Conservation (phyloP, 2,113 vertebrate species). For the Tringa solitaria region DNA sequence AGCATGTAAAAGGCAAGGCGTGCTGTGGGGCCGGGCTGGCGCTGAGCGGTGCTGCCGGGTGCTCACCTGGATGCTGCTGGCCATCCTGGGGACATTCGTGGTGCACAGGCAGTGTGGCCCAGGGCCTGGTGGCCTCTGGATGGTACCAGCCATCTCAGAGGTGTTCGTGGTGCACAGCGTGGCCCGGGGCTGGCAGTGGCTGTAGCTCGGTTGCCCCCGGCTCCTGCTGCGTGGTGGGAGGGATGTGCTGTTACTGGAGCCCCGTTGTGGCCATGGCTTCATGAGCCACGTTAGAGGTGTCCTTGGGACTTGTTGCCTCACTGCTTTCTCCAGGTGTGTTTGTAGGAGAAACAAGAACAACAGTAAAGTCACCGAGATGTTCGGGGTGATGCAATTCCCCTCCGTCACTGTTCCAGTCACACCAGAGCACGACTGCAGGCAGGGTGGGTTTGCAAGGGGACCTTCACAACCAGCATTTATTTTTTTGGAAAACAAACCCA, state of each 20-base stretch:
- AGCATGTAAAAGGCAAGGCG: rapidly evolving
- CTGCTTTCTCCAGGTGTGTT: slow-evolving; percentile 12
- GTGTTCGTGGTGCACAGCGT: rapidly evolving
- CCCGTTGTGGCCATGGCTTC: rapidly evolving
- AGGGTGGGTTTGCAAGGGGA: not conserved
- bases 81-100: not conserved
- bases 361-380: rapidly evolving
- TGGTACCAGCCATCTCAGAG: not conserved
- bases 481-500: not conserved
- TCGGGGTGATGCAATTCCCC: not conserved
- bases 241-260: not conserved
- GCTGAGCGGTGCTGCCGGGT: not conserved
- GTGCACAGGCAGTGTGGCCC: not conserved
- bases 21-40: not conserved
- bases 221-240: not conserved
- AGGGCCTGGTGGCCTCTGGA: not conserved
- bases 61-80: rapidly evolving
- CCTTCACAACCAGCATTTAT: not conserved
- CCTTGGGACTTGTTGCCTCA: not conserved
- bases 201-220: rapidly evolving
- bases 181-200: not conserved
- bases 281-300: rapidly evolving
- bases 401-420: rapidly evolving
- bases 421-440: rapidly evolving
- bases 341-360: not conserved